phyloP scores from a whole-genome alignment of 2,888 invertebrate genomes.

The Nezara viridula region DNA sequence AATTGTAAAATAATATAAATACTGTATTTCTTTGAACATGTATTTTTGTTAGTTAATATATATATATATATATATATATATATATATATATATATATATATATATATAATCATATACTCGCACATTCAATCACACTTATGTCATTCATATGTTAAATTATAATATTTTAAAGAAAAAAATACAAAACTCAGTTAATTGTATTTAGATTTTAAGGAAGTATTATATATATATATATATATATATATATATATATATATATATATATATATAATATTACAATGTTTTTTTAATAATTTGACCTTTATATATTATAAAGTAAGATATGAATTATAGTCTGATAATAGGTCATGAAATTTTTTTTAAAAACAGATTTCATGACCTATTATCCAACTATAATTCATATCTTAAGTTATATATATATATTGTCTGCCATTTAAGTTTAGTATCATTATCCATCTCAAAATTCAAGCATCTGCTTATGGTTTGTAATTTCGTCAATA shows the following conservation, averaged over 20 bases:
- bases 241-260: too few relatives aligned
- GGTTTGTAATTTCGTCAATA: neutral
- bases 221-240: neutral
- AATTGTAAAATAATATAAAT: neutral
- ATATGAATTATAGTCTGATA: too few relatives aligned
- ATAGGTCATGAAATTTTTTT: too few relatives aligned
- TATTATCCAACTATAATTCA: too few relatives aligned
- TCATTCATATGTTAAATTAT: neutral
- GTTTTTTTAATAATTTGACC: too few relatives aligned
- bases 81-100: too few relatives aligned
- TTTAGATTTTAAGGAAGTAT: neutral
- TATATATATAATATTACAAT: too few relatives aligned
- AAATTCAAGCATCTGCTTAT: neutral
- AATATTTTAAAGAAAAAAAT: neutral
- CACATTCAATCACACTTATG: neutral
- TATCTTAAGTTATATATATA: too few relatives aligned
- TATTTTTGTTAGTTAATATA: neutral
- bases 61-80: neutral
- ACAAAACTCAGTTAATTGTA: neutral
- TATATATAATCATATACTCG: neutral
- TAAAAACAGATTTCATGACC: too few relatives aligned
- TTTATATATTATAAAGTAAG: too few relatives aligned
- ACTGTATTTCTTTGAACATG: neutral
- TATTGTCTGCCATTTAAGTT: too few relatives aligned
- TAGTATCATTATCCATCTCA: neutral